Percentiles rank a stretch among this genome's conserved stretches.
These are phyloP conservation scores for Nephotettix cincticeps DNA, from an alignment of 1,140 invertebrate genomes.

Conservation along the genomic window DNA sequence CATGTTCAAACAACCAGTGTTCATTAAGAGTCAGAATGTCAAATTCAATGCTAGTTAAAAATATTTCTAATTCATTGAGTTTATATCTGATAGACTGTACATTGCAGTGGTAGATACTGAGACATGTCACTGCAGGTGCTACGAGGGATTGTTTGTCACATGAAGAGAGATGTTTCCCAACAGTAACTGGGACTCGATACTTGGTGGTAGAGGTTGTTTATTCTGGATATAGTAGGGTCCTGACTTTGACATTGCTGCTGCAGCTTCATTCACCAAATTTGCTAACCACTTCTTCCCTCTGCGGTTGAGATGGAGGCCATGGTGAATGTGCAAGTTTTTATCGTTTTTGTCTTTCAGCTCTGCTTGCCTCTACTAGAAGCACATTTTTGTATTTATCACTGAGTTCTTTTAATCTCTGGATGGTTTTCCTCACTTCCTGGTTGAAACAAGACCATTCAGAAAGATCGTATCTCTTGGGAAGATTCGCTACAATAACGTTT, in stretches of 20 bases:
- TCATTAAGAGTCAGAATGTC: no score
- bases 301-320: constrained; percentile 20
- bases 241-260: background rate
- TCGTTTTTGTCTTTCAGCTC: constrained; percentile 18
- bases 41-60: no score
- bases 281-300: constrained; percentile 23
- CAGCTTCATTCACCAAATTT: background rate
- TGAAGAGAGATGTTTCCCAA: no score
- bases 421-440: constrained; percentile 27
- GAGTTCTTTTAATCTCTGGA: background rate
- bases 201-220: background rate
- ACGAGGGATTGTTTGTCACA: no score
- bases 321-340: constrained; percentile 15
- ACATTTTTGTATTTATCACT: constrained; percentile 12
- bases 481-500: constrained; percentile 23
- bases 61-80: no score
- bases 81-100: no score
- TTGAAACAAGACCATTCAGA: constrained; percentile 16
- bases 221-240: background rate
- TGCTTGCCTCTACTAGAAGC: constrained; percentile 13
- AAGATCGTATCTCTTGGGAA: constrained; percentile 23
- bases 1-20: no score
- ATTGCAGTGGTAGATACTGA: no score
- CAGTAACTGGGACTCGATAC: no score
- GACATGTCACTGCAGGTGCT: no score